These are phyloP conservation scores for Oryzias dopingdopingensis DNA, from an alignment of 2,797 vertebrate genomes.

Conservation along the genomic window DNA sequence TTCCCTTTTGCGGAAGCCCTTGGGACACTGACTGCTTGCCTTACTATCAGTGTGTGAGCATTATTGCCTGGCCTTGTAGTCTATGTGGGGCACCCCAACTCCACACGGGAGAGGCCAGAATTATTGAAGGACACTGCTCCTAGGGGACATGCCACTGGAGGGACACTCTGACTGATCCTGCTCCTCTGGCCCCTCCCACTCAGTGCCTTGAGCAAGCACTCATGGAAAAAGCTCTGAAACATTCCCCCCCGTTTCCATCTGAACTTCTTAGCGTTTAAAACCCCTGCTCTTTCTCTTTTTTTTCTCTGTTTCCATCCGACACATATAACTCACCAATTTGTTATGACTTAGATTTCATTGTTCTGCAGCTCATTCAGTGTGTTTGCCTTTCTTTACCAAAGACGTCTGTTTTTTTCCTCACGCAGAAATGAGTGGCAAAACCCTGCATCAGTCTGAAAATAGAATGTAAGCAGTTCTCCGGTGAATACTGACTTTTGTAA, in stretches of 20 bases:
- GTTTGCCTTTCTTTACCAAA: constrained; percentile 30
- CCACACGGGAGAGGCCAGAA: constrained; percentile 44
- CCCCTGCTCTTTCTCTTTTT: constrained; percentile 29
- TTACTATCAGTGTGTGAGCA: constrained; percentile 45
- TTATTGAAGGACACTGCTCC: constrained; percentile 67
- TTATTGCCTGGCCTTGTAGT: constrained; percentile 37
- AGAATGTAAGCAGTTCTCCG: constrained; percentile 17
- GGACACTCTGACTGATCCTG: constrained; percentile 60
- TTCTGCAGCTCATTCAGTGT: constrained; percentile 14
- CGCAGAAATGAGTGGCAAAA: constrained; percentile 17
- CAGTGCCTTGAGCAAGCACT: constrained; percentile 73
- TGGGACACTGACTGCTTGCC: constrained; percentile 30
- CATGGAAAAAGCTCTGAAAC: constrained; percentile 72
- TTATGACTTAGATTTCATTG: constrained; percentile 24
- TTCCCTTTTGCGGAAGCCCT: constrained; percentile 21
- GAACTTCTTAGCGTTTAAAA: constrained; percentile 39
- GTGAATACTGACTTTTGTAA: constrained; percentile 24
- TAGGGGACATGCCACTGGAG: constrained; percentile 59
- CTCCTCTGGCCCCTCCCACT: constrained; percentile 51
- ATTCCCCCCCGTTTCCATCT: constrained; percentile 61
- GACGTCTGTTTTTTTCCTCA: constrained; percentile 8
- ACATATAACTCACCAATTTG: constrained; percentile 11
- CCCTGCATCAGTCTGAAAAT: constrained; percentile 28
- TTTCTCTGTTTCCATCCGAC: constrained; percentile 24
- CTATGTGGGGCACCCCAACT: constrained; percentile 37